A percentile compares a stretch with the other conserved stretches of the same genome.
phyloP scores from a whole-genome alignment of 2,113 vertebrate species.

The Platysternon megacephalum region DNA sequence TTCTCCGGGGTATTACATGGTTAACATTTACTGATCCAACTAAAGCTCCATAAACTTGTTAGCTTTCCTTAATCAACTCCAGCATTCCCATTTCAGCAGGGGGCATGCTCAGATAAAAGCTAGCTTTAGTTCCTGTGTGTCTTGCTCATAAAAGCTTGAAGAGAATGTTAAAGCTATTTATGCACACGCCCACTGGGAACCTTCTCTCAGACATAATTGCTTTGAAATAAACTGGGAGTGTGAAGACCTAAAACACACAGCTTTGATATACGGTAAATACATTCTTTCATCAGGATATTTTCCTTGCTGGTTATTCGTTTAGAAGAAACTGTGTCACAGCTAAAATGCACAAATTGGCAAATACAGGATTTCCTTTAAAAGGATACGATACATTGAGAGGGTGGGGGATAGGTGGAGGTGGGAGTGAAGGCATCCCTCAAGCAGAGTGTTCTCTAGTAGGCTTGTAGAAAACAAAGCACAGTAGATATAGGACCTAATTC shows the following conservation, averaged over 20 bases:
- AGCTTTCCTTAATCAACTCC: background rate
- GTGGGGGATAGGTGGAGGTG: background rate
- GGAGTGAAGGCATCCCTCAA: background rate
- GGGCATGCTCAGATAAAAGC: background rate
- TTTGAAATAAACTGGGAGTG: background rate
- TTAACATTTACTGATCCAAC: background rate
- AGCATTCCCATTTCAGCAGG: constrained; percentile 15
- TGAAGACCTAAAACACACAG: background rate
- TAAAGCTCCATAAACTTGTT: background rate
- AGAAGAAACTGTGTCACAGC: background rate
- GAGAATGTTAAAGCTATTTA: background rate
- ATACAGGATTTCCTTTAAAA: background rate
- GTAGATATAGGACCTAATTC: background rate
- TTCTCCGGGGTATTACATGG: background rate
- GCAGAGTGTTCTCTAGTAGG: background rate
- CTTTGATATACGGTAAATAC: rapidly evolving
- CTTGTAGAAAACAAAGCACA: background rate
- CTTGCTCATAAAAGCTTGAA: background rate
- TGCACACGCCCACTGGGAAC: background rate
- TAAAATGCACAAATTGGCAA: background rate
- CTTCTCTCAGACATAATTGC: background rate
- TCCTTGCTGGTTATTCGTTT: background rate
- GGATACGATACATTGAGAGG: rapidly evolving
- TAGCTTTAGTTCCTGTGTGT: constrained; percentile 8
- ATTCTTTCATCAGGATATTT: background rate